Conservation (phyloP, 2,888 invertebrate species). For the Drosophila infuscata region DNA sequence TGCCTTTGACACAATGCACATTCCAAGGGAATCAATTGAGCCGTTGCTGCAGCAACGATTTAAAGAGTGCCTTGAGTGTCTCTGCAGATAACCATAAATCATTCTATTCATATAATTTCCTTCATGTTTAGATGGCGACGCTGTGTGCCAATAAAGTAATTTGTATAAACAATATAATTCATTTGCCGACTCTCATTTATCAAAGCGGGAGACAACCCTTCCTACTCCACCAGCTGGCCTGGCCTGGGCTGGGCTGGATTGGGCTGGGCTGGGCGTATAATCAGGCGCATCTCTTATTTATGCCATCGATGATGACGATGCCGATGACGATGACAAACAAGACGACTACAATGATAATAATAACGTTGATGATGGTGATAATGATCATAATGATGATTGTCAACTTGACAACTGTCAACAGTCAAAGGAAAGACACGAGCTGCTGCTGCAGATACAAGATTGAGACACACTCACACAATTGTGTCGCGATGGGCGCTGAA, state of each 20-base stretch:
- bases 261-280: slow-evolving; percentile 26
- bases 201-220: slow-evolving; percentile 60
- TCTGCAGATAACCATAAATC: slow-evolving; percentile 55
- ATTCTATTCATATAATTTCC: slow-evolving; percentile 65
- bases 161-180: slow-evolving; percentile 80
- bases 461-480: slow-evolving; percentile 42
- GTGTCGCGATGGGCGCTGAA: slow-evolving; percentile 62
- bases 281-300: slow-evolving; percentile 64
- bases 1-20: slow-evolving; percentile 20
- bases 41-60: slow-evolving; percentile 14
- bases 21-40: slow-evolving; percentile 23
- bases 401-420: slow-evolving; percentile 71
- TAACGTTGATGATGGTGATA: slow-evolving; percentile 15
- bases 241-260: no score
- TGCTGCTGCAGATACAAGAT: slow-evolving; percentile 27
- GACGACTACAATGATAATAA: slow-evolving; percentile 20
- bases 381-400: slow-evolving; percentile 46
- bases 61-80: slow-evolving; percentile 4
- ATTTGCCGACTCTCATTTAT: slow-evolving; percentile 71
- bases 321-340: slow-evolving; percentile 22
- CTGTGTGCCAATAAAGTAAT: slow-evolving; percentile 75
- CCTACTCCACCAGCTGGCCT: slow-evolving; percentile 11
- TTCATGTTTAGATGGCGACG: slow-evolving; percentile 43
- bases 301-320: slow-evolving; percentile 58
- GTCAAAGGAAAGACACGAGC: slow-evolving; percentile 4